A percentile compares a stretch with the other conserved stretches of the same genome.
phyloP scores from a whole-genome alignment of 2,797 vertebrate genomes.

The Hirundo rustica region DNA sequence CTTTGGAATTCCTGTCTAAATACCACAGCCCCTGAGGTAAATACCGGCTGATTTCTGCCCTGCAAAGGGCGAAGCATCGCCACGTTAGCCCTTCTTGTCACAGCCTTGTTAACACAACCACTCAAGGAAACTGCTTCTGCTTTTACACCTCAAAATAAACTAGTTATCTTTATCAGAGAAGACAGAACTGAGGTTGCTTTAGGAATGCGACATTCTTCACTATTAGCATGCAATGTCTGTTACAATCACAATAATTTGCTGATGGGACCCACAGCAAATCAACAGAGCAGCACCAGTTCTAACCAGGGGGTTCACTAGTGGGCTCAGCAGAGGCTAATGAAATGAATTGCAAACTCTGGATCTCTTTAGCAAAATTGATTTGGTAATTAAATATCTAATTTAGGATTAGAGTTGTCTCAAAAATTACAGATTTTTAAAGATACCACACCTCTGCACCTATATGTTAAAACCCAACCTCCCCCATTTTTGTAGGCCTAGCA shows the following conservation, averaged over 20 bases:
- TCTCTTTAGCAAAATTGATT: not conserved
- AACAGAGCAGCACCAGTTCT: not conserved
- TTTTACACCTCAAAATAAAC: not conserved
- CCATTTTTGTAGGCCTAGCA: not conserved
- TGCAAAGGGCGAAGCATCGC: not conserved
- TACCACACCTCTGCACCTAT: not conserved
- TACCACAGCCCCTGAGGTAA: not conserved
- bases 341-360: not conserved
- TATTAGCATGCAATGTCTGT: not conserved
- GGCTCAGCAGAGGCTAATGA: not conserved
- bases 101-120: not conserved
- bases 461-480: not conserved
- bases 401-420: not conserved
- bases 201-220: not conserved
- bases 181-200: not conserved
- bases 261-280: not conserved
- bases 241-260: not conserved
- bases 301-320: not conserved
- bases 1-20: not conserved
- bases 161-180: not conserved
- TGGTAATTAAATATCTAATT: not conserved
- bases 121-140: not conserved
- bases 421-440: not conserved
- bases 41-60: not conserved
- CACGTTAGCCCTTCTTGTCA: not conserved